Base-by-base conservation (phyloP, 2,797 vertebrate genomes). In the Phoebastria nigripes region DNA sequence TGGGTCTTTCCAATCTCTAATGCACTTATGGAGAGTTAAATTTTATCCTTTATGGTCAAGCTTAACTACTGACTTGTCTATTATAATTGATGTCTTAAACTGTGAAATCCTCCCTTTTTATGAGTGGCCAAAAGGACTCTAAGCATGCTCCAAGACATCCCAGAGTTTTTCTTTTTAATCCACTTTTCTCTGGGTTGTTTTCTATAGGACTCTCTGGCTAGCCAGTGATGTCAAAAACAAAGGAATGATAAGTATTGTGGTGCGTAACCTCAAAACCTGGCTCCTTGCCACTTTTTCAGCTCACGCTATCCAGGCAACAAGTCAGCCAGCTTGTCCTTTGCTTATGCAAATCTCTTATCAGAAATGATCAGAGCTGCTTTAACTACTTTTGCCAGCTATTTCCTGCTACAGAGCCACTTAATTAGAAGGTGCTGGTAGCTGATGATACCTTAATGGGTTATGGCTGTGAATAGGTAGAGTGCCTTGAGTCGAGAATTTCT, bases 381-480 rank as follows among this genome's bases (percentile, higher is more conserved):
- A 93, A 63, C 82, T 87, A 70, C 42, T 83, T 76, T 56, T 91
- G 81, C 70, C 82, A 93, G 63, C 47, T 72, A 51, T 76, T 94
- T 94, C 62, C 85, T 89, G 42, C 56, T 65, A 41, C 1, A 5
- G 67, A 93, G 33, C 12, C 24, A 37, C 87, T 95, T 91, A 94
- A 95, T 95, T 93, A 92, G 46, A 89, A 89, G 83, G 71, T 94
- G 51, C 28, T 80, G 61, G 54, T 52, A 49, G 66, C n/a, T 87
- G 76, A 59, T 76, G 66, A 84, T 85, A 79, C 74, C 44, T 84
- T 85, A 63, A 80, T 58, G 66, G 51, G 28, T 88, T 88, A 86
- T 47, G 55, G 94, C 20, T 79, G 52, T 15, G 31, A 90, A 62
- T n/a, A 88, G 2, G 17, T 20, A 61, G n/a, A 76, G 41, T 55